Evolutionary conservation across 2,113 vertebrate species (phyloP).

Genomic region (Tenrec ecaudatus): DNA sequence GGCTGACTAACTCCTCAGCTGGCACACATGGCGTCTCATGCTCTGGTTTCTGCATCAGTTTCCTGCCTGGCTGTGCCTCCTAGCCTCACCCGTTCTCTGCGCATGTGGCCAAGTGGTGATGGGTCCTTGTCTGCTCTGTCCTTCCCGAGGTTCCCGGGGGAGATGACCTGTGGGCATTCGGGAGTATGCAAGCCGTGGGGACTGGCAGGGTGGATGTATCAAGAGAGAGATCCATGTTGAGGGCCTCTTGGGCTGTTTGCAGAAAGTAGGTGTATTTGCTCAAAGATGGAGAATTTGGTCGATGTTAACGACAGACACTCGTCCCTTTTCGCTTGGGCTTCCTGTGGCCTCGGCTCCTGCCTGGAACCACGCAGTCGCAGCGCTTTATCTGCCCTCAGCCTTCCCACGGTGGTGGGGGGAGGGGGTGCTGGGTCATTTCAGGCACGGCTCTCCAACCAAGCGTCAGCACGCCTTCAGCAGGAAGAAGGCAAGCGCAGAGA

Average conservation of each 20-base stretch:
- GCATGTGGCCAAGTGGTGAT: background rate
- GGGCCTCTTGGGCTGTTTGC: background rate
- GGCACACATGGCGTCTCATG: too few species aligned
- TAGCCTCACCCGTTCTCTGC: background rate
- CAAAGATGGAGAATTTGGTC: background rate
- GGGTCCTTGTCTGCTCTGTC: background rate
- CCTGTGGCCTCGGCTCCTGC: background rate
- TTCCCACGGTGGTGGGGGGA: background rate
- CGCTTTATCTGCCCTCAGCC: background rate
- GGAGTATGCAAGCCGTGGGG: background rate
- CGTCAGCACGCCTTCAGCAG: constrained; percentile 23
- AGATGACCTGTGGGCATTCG: background rate
- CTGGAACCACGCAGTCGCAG: background rate
- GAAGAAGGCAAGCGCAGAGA: constrained; percentile 47
- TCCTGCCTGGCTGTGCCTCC: background rate
- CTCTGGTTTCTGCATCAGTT: background rate
- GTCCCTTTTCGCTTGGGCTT: background rate
- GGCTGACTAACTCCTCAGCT: background rate
- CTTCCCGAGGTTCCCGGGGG: background rate
- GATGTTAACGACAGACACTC: background rate
- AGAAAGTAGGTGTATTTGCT: background rate
- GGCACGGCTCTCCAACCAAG: constrained; percentile 42
- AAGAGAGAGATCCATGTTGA: background rate
- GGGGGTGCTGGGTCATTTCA: constrained; percentile 30
- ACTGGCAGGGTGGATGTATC: background rate